These are phyloP conservation scores for Eubucco bourcierii DNA, from an alignment of 2,113 vertebrate species.

Conservation along the genomic window DNA sequence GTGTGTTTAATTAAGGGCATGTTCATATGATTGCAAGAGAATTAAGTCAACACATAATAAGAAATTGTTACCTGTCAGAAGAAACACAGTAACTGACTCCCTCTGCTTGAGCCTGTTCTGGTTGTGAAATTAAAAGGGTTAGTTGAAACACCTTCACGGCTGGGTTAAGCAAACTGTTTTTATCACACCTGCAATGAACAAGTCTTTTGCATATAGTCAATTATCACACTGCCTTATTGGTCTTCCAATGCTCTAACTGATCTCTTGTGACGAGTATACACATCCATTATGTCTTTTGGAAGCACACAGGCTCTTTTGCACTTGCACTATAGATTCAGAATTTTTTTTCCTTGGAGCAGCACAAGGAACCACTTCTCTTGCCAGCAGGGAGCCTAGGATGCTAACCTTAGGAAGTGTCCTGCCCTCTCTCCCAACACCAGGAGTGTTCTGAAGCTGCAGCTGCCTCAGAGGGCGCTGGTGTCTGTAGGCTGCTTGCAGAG, in stretches of 20 bases:
- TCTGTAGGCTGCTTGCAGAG: not conserved
- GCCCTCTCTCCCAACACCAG: not conserved
- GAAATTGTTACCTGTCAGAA: conserved; percentile 55
- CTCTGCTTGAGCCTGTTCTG: conserved; percentile 40
- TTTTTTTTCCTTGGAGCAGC: not conserved
- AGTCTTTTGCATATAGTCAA: not conserved
- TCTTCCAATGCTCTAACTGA: not conserved
- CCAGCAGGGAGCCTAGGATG: not conserved
- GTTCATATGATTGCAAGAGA: conserved; percentile 20
- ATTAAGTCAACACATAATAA: conserved; percentile 29
- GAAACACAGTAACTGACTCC: conserved; percentile 38
- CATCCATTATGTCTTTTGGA: not conserved
- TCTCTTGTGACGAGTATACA: not conserved
- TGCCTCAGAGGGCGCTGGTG: rapidly evolving
- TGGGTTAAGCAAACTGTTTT: conserved; percentile 35
- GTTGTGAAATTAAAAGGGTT: conserved; percentile 42
- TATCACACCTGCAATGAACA: not conserved
- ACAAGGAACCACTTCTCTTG: rapidly evolving
- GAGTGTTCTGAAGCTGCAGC: not conserved
- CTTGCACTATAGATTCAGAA: not conserved
- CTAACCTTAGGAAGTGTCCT: not conserved
- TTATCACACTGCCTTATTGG: conserved; percentile 4
- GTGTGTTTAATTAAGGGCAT: conserved; percentile 38
- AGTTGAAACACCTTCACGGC: not conserved
- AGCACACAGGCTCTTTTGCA: not conserved